Base-by-base conservation (phyloP, 2,888 invertebrate species). In the Omphaloscelis lunosa region DNA sequence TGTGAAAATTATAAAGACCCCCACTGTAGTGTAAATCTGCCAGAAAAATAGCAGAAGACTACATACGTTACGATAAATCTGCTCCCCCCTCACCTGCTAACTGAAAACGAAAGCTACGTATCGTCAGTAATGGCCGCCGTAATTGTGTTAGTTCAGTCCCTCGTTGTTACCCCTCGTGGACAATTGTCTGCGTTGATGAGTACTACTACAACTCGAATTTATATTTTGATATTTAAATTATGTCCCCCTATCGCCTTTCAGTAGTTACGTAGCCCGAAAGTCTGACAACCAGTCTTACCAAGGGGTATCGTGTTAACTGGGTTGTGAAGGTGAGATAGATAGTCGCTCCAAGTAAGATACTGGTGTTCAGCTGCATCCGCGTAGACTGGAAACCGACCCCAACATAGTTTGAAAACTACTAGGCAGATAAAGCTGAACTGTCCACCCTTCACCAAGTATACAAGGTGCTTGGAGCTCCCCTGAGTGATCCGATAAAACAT, bases 151-250 rank as follows among this genome's bases (percentile, higher is more conserved):
- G 76, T 41, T 39, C 41, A 75, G 27, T 53, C 79, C 45, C 71
- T 71, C 76, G 29, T 23, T 63, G 67, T 85, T 41, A 69, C 59
- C 58, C 12, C 27, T 48, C 59, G 48, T 0, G 71, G 68, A 59
- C 56, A 69, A 34, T 63, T 39, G 23, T 27, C 69, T 67, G 69
- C 27, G 62, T n/a, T n/a, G 62, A 4, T 15, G 20, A 0, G 0
- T 82, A 83, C 83, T 63, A 82, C 1, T 15, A 6, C 6, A 72
- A 85, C 85, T 83, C 83, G 85, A 85, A 70, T 34, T 17, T 29
- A 9, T n/a, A n/a, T n/a, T n/a, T n/a, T n/a, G 9, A 51, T 48
- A 45, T 29, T 48, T n/a, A n/a, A n/a, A 2, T 59, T 51, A n/a
- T 51, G 9, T 51, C 23, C 51, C 23, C 20, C 51, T 51, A 34